Percentiles rank a stretch among this genome's conserved stretches.
phyloP scores from a whole-genome alignment of 2,113 vertebrate species.

The Pyrgilauda ruficollis region DNA sequence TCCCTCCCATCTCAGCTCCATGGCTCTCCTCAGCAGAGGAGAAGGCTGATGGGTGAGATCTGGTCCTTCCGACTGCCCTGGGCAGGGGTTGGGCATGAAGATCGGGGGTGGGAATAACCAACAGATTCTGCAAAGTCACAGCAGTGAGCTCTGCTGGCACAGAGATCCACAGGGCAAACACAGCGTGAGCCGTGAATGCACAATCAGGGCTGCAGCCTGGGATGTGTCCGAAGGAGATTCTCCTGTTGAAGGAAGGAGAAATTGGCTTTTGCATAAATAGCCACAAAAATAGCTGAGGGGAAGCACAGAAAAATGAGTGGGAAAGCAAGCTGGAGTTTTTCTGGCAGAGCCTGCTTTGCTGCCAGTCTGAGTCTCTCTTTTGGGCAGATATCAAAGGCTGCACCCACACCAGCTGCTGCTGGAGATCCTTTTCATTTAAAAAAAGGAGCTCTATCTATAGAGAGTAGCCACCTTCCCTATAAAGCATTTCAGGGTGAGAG shows the following conservation, averaged over 20 bases:
- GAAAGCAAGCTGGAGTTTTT: not conserved
- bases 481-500: not conserved
- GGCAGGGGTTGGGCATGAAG: not conserved
- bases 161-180: not conserved
- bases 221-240: not conserved
- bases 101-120: not conserved
- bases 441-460: not conserved
- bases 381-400: not conserved
- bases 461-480: not conserved
- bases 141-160: accelerated
- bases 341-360: not conserved
- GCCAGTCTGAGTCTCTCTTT: not conserved
- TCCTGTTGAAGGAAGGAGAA: not conserved
- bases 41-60: not conserved
- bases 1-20: accelerated
- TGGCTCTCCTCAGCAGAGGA: not conserved
- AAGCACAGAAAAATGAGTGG: not conserved
- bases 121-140: not conserved
- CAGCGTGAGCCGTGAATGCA: accelerated
- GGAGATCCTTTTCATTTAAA: not conserved
- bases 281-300: not conserved
- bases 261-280: not conserved
- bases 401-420: not conserved
- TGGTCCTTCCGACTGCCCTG: not conserved
- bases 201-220: not conserved